Evolutionary conservation across 2,797 vertebrate species (phyloP), one percentile per base, ranked within the genome.

Genomic region (Malacoraja senta): DNA sequence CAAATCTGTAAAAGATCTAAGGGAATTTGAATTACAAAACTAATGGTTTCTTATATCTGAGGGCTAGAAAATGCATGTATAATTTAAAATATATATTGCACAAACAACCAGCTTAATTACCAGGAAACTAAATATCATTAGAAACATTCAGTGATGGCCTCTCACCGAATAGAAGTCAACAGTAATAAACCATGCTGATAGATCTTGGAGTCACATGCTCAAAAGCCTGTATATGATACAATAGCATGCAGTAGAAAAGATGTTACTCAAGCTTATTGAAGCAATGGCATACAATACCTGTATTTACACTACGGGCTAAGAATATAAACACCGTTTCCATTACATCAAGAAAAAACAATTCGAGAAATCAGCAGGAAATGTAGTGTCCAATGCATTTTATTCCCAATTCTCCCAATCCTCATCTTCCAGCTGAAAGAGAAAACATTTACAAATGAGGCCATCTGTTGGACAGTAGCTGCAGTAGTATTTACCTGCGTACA

Each of bases 351-450:
- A 74, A 38, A 92, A 92, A 15, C 15, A 76, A 76, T 92, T 58
- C 9, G 58, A 92, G 90, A 92, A 88, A 76, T 44, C 35, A 92
- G 72, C 90, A 53, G 38, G 53, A 92, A 65, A 32, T 65, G 84
- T 63, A 88, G 68, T 3, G 38, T 92, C 71, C 90, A 74, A 53
- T 29, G 10, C 90, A 92, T 76, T 93, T 90, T 95, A 99, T 93
- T 99, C 98, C 99, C 99, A 99, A 96, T 99, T 98, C 95, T 99
- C 98, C 99, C 99, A 99, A 95, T 99, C 98, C 94, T 97, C 98
- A 3, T 99, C 97, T 93, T 97, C 99, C 96, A 99, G 95, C 98
- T 99, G 96, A 94, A 94, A 3, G 94, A 3, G 1, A 92, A 17
- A 26, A 4, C 68, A 72, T 44, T 91, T 91, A 44, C 26, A 91